Evolutionary conservation across 2,113 vertebrate species (phyloP).

Genomic region (Corythoichthys intestinalis): DNA sequence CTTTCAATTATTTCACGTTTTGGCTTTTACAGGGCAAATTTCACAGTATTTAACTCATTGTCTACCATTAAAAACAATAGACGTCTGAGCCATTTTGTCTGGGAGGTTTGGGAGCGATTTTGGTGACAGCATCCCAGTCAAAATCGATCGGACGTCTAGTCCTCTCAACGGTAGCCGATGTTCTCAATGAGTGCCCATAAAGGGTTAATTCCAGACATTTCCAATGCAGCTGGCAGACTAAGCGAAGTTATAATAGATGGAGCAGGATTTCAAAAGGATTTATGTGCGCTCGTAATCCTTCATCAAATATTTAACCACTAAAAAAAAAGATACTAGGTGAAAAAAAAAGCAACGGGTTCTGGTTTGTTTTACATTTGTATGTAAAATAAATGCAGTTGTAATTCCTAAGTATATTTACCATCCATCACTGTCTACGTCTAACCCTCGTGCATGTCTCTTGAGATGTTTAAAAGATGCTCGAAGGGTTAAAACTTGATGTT

Average conservation of each 20-base stretch:
- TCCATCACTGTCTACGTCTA: background rate
- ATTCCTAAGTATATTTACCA: background rate
- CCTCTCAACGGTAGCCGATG: too few species aligned
- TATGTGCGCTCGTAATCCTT: background rate
- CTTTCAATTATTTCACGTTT: too few species aligned
- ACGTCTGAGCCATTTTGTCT: too few species aligned
- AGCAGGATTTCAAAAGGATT: background rate
- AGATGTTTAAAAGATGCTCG: background rate
- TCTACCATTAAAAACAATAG: too few species aligned
- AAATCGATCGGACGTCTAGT: too few species aligned
- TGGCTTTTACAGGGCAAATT: too few species aligned
- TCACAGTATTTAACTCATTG: too few species aligned
- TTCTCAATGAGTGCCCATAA: too few species aligned
- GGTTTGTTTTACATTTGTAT: background rate
- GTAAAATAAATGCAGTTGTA: background rate
- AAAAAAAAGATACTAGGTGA: background rate
- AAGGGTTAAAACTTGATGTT: background rate
- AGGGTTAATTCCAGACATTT: too few species aligned
- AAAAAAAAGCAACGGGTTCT: background rate
- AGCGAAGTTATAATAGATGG: background rate
- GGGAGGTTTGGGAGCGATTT: too few species aligned
- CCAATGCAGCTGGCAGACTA: background rate
- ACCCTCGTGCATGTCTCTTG: background rate
- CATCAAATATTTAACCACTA: background rate
- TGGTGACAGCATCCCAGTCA: too few species aligned